A percentile compares a stretch with the other conserved stretches of the same genome.
These are phyloP conservation scores for Megaceryle alcyon DNA, from an alignment of 2,797 vertebrate genomes.

Conservation along the genomic window DNA sequence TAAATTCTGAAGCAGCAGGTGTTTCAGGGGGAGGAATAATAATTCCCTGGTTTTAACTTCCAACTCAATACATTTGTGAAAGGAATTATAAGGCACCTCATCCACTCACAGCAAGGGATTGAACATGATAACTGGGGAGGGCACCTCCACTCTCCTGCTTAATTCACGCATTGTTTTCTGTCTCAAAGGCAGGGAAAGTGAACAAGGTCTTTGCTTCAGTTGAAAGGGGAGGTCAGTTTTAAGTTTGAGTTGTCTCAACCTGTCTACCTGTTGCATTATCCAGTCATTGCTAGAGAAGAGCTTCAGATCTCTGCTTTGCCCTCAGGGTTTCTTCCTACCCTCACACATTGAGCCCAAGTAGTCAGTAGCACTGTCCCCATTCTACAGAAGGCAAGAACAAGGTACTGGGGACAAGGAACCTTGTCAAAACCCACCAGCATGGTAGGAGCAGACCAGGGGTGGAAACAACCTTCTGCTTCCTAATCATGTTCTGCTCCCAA, in stretches of 20 bases:
- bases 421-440: not conserved
- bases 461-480: not conserved
- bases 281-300: not conserved
- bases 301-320: not conserved
- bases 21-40: conserved; percentile 32
- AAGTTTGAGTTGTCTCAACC: not conserved
- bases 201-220: rapidly evolving
- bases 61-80: not conserved
- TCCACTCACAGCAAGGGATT: not conserved
- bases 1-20: conserved; percentile 54
- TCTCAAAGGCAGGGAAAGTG: conserved; percentile 1
- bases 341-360: not conserved
- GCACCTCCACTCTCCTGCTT: conserved; percentile 5
- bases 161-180: not conserved
- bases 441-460: not conserved
- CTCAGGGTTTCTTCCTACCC: not conserved
- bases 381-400: not conserved
- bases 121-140: not conserved
- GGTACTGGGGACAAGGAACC: not conserved
- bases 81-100: not conserved
- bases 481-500: not conserved
- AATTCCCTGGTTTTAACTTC: conserved; percentile 38
- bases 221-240: not conserved
- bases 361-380: not conserved
- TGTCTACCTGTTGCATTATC: rapidly evolving